These are phyloP conservation scores for Drosophila flavopinicola DNA, from an alignment of 2,888 invertebrate genomes.

Conservation along the genomic window DNA sequence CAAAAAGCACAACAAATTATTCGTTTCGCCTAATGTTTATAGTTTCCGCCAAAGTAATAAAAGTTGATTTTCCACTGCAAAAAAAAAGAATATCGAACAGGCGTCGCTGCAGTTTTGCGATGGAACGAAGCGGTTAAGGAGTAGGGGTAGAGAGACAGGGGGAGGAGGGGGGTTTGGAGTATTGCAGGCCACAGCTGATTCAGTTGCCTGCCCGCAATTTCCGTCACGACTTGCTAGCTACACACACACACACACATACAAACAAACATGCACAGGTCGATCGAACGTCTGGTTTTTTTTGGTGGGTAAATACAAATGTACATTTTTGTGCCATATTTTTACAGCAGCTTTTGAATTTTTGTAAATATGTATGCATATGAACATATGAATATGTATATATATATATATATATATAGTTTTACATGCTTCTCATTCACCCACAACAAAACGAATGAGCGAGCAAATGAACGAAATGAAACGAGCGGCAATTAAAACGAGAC, in stretches of 20 bases:
- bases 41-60: slow-evolving; percentile 67
- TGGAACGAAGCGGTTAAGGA: background rate
- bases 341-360: slow-evolving; percentile 40
- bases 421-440: slow-evolving; percentile 76
- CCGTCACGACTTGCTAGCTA: slow-evolving; percentile 64
- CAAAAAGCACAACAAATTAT: slow-evolving; percentile 22
- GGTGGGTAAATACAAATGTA: slow-evolving; percentile 23
- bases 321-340: slow-evolving; percentile 45
- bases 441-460: slow-evolving; percentile 55
- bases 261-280: slow-evolving; percentile 6
- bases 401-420: slow-evolving; percentile 40
- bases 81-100: slow-evolving; percentile 18
- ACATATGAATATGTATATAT: slow-evolving; percentile 37
- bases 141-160: background rate
- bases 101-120: slow-evolving; percentile 15
- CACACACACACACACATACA: slow-evolving; percentile 20
- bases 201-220: slow-evolving; percentile 58
- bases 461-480: slow-evolving; percentile 47
- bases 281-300: slow-evolving; percentile 26
- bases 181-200: slow-evolving; percentile 68
- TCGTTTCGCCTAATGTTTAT: slow-evolving; percentile 56
- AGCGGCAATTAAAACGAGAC: slow-evolving; percentile 69
- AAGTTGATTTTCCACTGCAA: slow-evolving; percentile 45
- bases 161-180: slow-evolving; percentile 3
- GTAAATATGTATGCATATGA: slow-evolving; percentile 7